These are phyloP conservation scores for Cydia fagiglandana DNA, from an alignment of 1,140 invertebrate species.

Conservation along the genomic window DNA sequence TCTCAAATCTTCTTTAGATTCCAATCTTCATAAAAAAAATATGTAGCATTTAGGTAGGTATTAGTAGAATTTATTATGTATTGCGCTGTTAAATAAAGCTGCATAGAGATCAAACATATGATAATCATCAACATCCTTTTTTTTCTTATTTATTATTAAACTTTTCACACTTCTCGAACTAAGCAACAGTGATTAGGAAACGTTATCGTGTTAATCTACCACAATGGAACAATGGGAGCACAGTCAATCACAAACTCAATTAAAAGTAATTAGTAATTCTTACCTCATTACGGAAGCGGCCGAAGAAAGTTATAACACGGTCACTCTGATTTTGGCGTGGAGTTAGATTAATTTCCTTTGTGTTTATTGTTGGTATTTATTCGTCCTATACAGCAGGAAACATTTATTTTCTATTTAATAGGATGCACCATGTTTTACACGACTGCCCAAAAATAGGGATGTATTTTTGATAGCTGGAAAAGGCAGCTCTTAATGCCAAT, in stretches of 20 bases:
- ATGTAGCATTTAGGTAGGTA: too few relatives aligned
- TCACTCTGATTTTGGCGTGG: conserved; percentile 37
- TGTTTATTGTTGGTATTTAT: background rate
- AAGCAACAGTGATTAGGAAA: conserved; percentile 32
- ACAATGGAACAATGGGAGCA: conserved; percentile 43
- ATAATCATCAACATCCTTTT: too few relatives aligned
- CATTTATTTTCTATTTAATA: background rate
- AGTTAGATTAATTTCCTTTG: background rate
- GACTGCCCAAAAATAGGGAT: too few relatives aligned
- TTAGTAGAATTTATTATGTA: too few relatives aligned
- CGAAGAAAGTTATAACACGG: conserved; percentile 37
- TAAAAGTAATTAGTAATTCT: conserved; percentile 44
- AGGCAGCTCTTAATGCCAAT: too few relatives aligned
- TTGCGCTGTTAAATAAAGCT: background rate
- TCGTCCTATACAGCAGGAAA: background rate
- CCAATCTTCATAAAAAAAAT: too few relatives aligned
- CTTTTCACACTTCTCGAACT: background rate
- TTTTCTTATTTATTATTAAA: too few relatives aligned
- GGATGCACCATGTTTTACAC: background rate
- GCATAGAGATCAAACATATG: background rate
- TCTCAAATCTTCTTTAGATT: too few relatives aligned
- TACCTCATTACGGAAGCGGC: conserved; percentile 45
- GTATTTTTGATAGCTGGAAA: too few relatives aligned
- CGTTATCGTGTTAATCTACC: conserved; percentile 45
- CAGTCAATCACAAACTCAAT: conserved; percentile 37